Evolutionary conservation across 2,113 vertebrate genomes (phyloP), one percentile per base, ranked within the genome.

Genomic region (Paratilapia polleni): DNA sequence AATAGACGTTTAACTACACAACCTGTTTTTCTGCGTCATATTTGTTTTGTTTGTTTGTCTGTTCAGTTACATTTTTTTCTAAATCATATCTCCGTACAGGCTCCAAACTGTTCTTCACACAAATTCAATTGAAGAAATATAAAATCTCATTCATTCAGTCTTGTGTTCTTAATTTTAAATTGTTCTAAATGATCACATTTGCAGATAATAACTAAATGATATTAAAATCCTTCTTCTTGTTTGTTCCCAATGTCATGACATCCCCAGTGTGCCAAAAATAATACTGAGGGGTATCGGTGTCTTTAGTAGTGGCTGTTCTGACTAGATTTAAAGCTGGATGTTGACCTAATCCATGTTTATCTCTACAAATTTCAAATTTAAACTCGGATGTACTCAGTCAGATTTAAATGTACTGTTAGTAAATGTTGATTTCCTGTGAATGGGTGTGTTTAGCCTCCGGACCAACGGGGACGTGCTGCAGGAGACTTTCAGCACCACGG

Each of bases 401-500:
- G 2, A 20, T 73, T 73, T 54, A 54, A 73, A 31, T n/a, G 47
- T 5, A 49, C 47, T 49, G 15, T 6, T 6, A 49, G 20, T 31
- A 31, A 20, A 26, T 28, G 68, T 10, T 36, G 26, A 36, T 22
- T 52, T 36, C 43, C 24, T n/a, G 31, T 68, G 17, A 52, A 78
- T 54, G 28, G 20, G 12, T 20, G 41, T 2, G 41, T 9, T 68
- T 10, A 22, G 1, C 28, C 28, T 43, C 20, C 19, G 43, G 49
- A 62, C 38, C 12, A 22, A 28, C n/a, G 10, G 14, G 28, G 13
- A 70, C 34, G 11, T 31, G 13, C 8, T 41, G 54, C 43, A 43
- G 6, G 38, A 82, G 63, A 14, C 15, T 78, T 86, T 82, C 85
- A 87, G 85, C 24, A 87, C 85, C 85, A 78, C 61, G 85, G 85